Evolutionary conservation across 2,113 vertebrate species (phyloP), one percentile per base, ranked within the genome.

Genomic region (Nothobranchius kuhntae): DNA sequence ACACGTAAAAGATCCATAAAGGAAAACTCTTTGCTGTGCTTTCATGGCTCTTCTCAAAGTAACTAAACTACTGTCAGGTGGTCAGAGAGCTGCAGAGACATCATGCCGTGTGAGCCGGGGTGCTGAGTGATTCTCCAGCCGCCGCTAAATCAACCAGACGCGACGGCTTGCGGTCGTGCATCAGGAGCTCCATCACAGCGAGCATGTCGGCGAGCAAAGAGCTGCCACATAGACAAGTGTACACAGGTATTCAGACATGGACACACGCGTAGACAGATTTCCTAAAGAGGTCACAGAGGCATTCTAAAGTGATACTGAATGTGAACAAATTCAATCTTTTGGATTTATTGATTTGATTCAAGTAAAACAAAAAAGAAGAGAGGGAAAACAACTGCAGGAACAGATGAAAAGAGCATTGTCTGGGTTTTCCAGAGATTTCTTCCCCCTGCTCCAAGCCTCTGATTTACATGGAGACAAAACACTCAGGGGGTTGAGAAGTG

Each of bases 371-470:
- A 8, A 40, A 38, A 61, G 47, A 57, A 14, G 48, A 26, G 46
- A 6, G 6, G 35, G 13, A 58, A 63, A 56, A 75, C 12, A 46
- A 35, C 70, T 42, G 30, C 0, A 45, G 52, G 26, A 36, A 55
- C 53, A 42, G 14, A 21, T 13, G 58, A n/a, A 26, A 17, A 71
- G 11, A 47, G 36, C 6, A 11, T 57, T 2, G 8, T 60, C 47
- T 11, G 21, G 36, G 50, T 81, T 72, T 21, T 83, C 69, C 72
- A 81, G 47, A 55, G 60, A 73, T 76, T 51, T 60, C 48, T 30
- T 51, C 68, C 58, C 30, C 1, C 61, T 40, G 10, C 44, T 71
- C 35, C 5, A 52, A 2, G 0, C 50, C 6, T 61, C 36, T 54
- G 65, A 64, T 66, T 68, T 59, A 46, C 56, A 52, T 1, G 12